These are phyloP conservation scores for Etheostoma perlongum DNA, from an alignment of 2,797 vertebrate species.

Conservation along the genomic window DNA sequence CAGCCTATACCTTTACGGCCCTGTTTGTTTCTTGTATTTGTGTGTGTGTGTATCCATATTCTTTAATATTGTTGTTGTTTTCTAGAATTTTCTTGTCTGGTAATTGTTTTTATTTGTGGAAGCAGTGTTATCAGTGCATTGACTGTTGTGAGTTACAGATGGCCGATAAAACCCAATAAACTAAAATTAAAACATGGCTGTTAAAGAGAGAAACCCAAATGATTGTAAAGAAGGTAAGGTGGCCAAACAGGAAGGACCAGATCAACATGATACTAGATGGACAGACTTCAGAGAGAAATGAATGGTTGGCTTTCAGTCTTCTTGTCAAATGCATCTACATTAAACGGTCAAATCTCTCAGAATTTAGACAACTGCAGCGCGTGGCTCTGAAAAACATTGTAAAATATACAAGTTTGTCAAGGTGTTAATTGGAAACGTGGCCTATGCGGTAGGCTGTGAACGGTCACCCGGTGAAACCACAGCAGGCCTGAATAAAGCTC, in stretches of 20 bases:
- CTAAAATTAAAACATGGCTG: no score
- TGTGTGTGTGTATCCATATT: no score
- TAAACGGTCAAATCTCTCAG: not conserved
- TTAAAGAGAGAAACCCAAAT: not conserved
- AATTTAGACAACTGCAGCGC: not conserved
- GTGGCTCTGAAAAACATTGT: not conserved
- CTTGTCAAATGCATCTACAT: not conserved
- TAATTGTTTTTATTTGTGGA: no score
- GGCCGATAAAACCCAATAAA: no score
- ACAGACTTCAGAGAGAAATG: conserved; percentile 38
- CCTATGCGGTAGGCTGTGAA: conserved; percentile 32
- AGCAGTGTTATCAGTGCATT: no score
- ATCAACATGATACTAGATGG: conserved; percentile 30
- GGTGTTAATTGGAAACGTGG: conserved; percentile 27
- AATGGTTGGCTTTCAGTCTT: conserved; percentile 1
- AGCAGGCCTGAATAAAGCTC: conserved; percentile 1
- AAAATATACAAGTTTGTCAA: not conserved
- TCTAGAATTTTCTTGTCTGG: no score
- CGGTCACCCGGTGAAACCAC: not conserved
- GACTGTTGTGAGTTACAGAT: no score
- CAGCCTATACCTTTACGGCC: no score
- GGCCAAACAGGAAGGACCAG: conserved; percentile 71
- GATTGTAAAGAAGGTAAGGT: conserved; percentile 20
- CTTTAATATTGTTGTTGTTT: no score
- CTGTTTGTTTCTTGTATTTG: no score